Evolutionary conservation across 2,888 invertebrate species (phyloP), one percentile per base, ranked within the genome.

Genomic region (Tillus elongatus): DNA sequence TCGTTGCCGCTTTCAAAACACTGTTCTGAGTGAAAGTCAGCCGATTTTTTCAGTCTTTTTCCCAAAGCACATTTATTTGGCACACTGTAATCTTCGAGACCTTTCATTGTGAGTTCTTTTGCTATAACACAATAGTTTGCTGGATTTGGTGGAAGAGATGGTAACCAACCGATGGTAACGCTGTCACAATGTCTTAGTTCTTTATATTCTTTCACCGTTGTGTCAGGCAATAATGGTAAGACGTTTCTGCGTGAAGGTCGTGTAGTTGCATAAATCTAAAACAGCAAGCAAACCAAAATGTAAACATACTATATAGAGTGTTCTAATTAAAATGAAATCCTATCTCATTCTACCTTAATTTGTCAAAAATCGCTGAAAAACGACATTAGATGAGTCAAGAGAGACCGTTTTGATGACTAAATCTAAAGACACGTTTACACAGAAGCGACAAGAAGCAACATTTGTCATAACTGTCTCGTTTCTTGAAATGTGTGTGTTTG

Each of bases 141-240:
- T 2, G 44, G 39, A 10, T 66, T 58, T 13, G 60, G 56, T 43
- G 69, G 72, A 1, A 70, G 69, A 1, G 72, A 67, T 3, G 72
- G 66, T 40, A 71, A 59, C 77, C 77, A 77, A 13, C 73, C 73
- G 10, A 77, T 66, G 10, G 70, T 72, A 2, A 69, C 66, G n/a
- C 71, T 67, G 34, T 70, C 64, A 50, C 77, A 77, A 11, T 57
- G 60, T 38, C 66, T 50, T 27, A 68, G 53, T 2, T 71, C 64
- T 30, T 63, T 57, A 40, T 71, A 71, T 50, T 74, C 72, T 37
- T 69, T 62, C 1, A 76, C 65, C 9, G 66, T 66, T 8, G 68
- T 65, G 39, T 68, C 67, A n/a, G 75, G 75, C 47, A 76, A 56
- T 40, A 67, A 68, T 0, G 76, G 75, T 13, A 75, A 61, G 2